phyloP scores from a whole-genome alignment of 2,113 vertebrate genomes.

The Bos taurus region ARS-UCD2.0 NC_037339.1:52358001-52358500 shows the following conservation, averaged over 20 bases:
- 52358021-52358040: neutral
- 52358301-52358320: neutral
- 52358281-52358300: neutral
- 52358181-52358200: neutral
- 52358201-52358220: neutral
- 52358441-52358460: constrained; percentile 91
- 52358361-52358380: neutral
- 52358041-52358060: neutral
- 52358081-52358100: neutral
- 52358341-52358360: neutral
- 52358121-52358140: neutral
- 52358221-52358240: neutral
- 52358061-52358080: neutral
- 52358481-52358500: constrained; percentile 98
- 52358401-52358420: neutral
- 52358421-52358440: neutral
- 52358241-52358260: constrained; percentile 10
- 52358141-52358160: neutral
- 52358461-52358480: constrained; percentile 98
- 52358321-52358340: neutral
- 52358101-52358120: neutral
- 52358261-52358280: neutral
- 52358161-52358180: neutral
- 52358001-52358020: constrained; percentile 23
- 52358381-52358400: neutral